These are phyloP conservation scores for Formicarius rufipectus DNA, from an alignment of 2,113 vertebrate genomes.

Conservation along the genomic window DNA sequence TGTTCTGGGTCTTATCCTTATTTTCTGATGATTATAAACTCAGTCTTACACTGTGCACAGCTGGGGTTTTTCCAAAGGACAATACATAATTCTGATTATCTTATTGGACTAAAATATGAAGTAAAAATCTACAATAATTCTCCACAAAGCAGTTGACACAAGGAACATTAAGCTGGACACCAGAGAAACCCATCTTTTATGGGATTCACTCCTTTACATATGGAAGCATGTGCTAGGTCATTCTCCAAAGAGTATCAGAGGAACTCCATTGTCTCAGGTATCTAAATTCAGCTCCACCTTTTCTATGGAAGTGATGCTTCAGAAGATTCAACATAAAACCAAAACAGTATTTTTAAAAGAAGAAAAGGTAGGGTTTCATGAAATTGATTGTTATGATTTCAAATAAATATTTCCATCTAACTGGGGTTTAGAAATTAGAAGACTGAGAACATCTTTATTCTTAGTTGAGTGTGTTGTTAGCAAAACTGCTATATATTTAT, in stretches of 20 bases:
- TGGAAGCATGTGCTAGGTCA: not conserved
- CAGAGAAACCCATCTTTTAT: not conserved
- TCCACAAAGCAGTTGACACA: not conserved
- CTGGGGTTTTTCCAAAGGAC: not conserved
- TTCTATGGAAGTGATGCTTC: not conserved
- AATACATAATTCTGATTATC: not conserved
- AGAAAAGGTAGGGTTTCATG: accelerated
- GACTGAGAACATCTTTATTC: not conserved
- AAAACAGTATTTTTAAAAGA: not conserved
- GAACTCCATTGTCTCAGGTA: not conserved
- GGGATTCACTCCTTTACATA: not conserved
- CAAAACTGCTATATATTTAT: not conserved
- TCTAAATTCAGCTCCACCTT: not conserved
- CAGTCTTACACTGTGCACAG: not conserved
- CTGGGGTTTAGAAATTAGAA: not conserved
- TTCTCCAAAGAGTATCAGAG: not conserved
- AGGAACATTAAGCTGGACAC: not conserved
- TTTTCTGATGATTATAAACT: not conserved
- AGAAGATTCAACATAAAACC: not conserved
- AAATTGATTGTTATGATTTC: not conserved
- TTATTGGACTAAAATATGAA: not conserved
- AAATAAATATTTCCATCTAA: not conserved
- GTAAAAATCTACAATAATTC: not conserved
- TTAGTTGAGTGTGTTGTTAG: not conserved
- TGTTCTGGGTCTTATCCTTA: not conserved